A percentile compares a stretch with the other conserved stretches of the same genome.
Evolutionary conservation across 2,797 vertebrate species (phyloP).

Genomic region (Acridotheres tristis): DNA sequence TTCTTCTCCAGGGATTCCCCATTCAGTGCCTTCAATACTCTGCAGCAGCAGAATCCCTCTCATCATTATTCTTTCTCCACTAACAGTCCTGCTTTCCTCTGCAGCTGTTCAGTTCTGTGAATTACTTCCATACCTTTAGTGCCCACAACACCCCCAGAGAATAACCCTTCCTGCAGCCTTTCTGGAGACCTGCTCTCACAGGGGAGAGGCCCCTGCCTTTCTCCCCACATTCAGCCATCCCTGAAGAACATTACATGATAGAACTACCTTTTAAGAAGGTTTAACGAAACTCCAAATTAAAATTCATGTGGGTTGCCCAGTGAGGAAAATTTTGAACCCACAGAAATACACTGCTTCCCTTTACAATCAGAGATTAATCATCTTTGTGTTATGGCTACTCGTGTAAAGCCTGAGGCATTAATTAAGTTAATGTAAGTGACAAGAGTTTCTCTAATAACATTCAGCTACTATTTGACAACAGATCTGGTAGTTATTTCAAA

Average conservation of each 20-base stretch:
- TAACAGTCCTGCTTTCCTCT: neutral
- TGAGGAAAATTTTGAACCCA: neutral
- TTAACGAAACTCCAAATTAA: neutral
- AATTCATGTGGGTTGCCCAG: neutral
- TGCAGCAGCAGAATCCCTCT: neutral
- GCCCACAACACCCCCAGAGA: neutral
- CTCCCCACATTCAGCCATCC: fast-evolving
- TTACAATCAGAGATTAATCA: neutral
- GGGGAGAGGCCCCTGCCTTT: neutral
- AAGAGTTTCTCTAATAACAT: neutral
- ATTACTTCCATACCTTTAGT: neutral
- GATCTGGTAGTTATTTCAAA: neutral
- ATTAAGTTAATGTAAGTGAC: neutral
- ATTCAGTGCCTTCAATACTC: neutral
- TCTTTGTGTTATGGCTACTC: neutral
- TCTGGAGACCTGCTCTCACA: neutral
- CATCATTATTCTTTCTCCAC: fast-evolving
- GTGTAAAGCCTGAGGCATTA: neutral
- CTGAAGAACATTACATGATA: neutral
- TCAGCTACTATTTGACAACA: neutral
- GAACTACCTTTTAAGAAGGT: neutral
- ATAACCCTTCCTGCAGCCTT: neutral
- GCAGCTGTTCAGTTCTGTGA: neutral
- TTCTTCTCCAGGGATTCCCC: neutral
- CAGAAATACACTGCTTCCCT: neutral